Percentiles rank a stretch among this genome's conserved stretches.
These are phyloP conservation scores for Heliothis virescens DNA, from an alignment of 1,140 invertebrate species.

Conservation along the genomic window DNA sequence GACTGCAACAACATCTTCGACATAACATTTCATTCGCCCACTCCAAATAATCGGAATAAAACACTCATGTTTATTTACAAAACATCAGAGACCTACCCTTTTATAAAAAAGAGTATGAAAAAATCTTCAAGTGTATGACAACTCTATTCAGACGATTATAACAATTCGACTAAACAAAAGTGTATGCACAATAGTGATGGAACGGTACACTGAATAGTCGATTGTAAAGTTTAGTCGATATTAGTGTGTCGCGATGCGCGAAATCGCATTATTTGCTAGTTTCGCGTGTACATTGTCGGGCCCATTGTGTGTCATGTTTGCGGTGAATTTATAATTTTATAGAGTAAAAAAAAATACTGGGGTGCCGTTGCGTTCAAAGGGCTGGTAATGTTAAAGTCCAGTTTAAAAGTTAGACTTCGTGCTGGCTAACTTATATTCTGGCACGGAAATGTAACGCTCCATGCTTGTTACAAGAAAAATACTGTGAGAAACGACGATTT, in stretches of 20 bases:
- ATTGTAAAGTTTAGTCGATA: slow-evolving; percentile 47
- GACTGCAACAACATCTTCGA: slow-evolving; percentile 54
- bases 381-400: not conserved
- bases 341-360: slow-evolving; percentile 6
- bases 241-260: slow-evolving; percentile 53
- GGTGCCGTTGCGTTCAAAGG: not conserved
- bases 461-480: no score
- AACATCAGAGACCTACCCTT: slow-evolving; percentile 57
- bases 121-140: slow-evolving; percentile 40
- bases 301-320: slow-evolving; percentile 21
- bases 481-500: no score
- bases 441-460: no score
- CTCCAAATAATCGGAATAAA: slow-evolving; percentile 57
- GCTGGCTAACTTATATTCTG: no score
- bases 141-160: slow-evolving; percentile 45
- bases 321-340: slow-evolving; percentile 25
- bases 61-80: slow-evolving; percentile 59
- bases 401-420: not conserved
- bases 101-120: slow-evolving; percentile 40
- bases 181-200: slow-evolving; percentile 51
- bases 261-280: slow-evolving; percentile 71
- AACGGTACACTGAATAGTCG: slow-evolving; percentile 53
- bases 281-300: slow-evolving; percentile 56
- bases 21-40: slow-evolving; percentile 54
- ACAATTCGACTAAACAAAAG: slow-evolving; percentile 42